These are phyloP conservation scores for Drosophila sulfurigaster DNA, from an alignment of 1,140 invertebrate species.

Conservation along the genomic window DNA sequence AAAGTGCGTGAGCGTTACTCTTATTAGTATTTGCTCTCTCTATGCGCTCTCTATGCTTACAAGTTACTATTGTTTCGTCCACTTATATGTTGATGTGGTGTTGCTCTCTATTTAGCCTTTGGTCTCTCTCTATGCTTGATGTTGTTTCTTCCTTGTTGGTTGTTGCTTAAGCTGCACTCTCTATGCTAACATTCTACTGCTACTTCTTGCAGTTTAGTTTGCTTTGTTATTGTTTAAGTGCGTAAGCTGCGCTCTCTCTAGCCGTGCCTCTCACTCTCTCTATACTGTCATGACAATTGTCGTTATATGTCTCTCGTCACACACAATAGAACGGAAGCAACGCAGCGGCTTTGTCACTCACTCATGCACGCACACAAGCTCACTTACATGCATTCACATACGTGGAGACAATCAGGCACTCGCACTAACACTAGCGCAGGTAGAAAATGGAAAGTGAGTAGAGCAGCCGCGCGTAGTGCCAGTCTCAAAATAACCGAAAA, in stretches of 20 bases:
- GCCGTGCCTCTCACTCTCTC: not conserved
- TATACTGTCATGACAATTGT: conserved; percentile 23
- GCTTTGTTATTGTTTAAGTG: conserved; percentile 53
- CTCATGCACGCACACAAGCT: conserved; percentile 22
- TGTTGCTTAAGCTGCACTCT: too few species aligned
- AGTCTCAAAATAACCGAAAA: conserved; percentile 60
- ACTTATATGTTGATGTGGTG: conserved; percentile 2
- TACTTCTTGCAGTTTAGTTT: not conserved
- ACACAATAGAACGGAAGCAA: conserved; percentile 81
- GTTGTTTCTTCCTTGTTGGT: too few species aligned
- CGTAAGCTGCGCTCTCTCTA: conserved; percentile 43
- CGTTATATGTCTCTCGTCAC: conserved; percentile 42
- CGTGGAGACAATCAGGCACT: conserved; percentile 39
- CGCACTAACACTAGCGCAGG: conserved; percentile 59
- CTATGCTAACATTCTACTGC: not conserved
- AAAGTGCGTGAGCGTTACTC: too few species aligned
- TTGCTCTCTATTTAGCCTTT: conserved; percentile 1
- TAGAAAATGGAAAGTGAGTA: conserved; percentile 79
- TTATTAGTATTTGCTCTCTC: too few species aligned
- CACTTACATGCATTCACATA: conserved; percentile 11
- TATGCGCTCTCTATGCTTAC: too few species aligned
- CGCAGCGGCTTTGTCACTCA: conserved; percentile 68
- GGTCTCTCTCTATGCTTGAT: too few species aligned
- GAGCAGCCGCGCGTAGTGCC: conserved; percentile 15
- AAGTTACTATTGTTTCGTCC: too few species aligned